Evolutionary conservation across 35 echinoderm and acorn worm genomes (phyloP).

Genomic region (Strongylocentrotus purpuratus): DNA sequence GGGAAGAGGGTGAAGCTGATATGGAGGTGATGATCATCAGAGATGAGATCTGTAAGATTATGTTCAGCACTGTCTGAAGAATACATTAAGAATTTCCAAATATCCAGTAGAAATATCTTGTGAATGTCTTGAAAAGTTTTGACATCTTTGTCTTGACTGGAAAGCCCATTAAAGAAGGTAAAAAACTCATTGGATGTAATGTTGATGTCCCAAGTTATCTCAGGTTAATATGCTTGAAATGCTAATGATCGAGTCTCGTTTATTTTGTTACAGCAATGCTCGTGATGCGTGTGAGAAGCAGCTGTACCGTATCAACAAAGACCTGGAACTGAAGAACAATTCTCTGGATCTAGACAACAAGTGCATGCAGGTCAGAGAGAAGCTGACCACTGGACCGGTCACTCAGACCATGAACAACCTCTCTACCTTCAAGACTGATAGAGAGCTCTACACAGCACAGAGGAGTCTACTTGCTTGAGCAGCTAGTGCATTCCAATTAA

Average conservation of each 20-base stretch:
- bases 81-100: too few relatives aligned
- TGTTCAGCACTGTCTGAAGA: too few relatives aligned
- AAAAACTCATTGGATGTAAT: background rate
- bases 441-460: slow-evolving; percentile 82
- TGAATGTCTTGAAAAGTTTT: too few relatives aligned
- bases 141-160: too few relatives aligned
- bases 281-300: slow-evolving; percentile 96
- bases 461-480: slow-evolving; percentile 42
- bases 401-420: slow-evolving; percentile 88
- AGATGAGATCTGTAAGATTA: too few relatives aligned
- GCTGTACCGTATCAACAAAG: slow-evolving; percentile 91
- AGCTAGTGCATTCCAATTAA: background rate
- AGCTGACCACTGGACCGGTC: slow-evolving; percentile 72
- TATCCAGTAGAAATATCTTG: too few relatives aligned
- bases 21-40: too few relatives aligned
- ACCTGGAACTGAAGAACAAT: slow-evolving; percentile 93
- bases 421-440: slow-evolving; percentile 86
- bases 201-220: background rate
- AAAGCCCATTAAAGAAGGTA: too few relatives aligned
- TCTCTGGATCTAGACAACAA: slow-evolving; percentile 97
- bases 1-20: too few relatives aligned
- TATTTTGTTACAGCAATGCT: slow-evolving; percentile 68
- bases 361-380: slow-evolving; percentile 81
- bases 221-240: background rate
- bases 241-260: background rate